Conservation (phyloP, 2,113 vertebrate species). For the Trichomycterus rosablanca region DNA sequence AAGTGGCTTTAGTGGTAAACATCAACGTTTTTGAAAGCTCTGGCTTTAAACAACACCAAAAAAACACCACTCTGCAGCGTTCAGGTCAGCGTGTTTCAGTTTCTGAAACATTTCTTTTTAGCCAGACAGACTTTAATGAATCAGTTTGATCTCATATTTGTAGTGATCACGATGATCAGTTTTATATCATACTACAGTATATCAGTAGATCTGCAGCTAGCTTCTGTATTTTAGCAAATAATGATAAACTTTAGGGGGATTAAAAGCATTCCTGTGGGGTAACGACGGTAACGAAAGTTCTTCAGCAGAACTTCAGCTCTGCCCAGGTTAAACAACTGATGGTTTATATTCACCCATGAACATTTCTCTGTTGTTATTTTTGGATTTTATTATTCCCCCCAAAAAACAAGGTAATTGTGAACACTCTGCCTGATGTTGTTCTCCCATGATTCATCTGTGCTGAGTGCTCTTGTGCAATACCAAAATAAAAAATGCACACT, state of each 20-base stretch:
- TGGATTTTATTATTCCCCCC: conserved; percentile 29
- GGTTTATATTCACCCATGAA: conserved; percentile 1
- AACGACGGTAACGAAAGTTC: conserved; percentile 52
- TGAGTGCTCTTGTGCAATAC: conserved; percentile 26
- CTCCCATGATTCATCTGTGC: conserved; percentile 17
- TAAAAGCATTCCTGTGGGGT: conserved; percentile 41
- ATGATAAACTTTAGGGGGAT: conserved; percentile 1
- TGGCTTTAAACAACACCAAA: no score
- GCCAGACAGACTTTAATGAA: no score
- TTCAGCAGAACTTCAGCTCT: conserved; percentile 57
- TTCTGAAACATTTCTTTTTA: no score
- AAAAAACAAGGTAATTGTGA: conserved; percentile 30
- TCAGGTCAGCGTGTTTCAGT: no score
- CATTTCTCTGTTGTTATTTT: conserved; percentile 27
- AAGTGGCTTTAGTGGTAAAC: no score
- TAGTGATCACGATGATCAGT: no score
- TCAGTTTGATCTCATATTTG: no score
- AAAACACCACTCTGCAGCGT: no score
- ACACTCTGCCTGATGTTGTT: conserved; percentile 7
- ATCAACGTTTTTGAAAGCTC: no score
- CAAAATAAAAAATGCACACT: conserved; percentile 1
- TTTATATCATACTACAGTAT: no score
- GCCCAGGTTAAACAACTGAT: conserved; percentile 57
- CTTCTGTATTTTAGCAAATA: not conserved
- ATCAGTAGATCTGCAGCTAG: no score